Base-by-base conservation (phyloP, 2,113 vertebrate species). In the Donacobius atricapilla region DNA sequence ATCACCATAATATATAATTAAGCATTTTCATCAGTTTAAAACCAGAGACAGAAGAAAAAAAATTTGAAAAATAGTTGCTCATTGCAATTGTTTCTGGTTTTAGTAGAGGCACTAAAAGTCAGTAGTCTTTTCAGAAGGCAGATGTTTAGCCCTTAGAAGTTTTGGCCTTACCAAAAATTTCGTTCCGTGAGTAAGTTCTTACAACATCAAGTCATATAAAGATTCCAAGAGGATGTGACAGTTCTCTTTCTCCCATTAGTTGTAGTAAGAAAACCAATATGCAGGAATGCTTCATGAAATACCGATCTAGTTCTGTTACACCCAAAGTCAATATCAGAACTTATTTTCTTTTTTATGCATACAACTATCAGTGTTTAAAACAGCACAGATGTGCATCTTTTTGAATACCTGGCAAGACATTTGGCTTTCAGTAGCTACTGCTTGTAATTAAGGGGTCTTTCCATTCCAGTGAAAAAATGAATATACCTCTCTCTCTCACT, bases 261-360 rank as follows among this genome's bases (percentile, higher is more conserved):
- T 40, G 13, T 6, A 27, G 12, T 58, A 60, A 64, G 21, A 64
- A 79, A 83, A 80, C 23, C 11, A 65, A 24, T 30, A 60, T 35
- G 11, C 27, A 68, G 47, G 16, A 86, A 35, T 11, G 30, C 3
- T 21, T 75, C 23, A 37, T 54, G 20, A 64, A 80, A 72, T 64
- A 37, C 14, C 0, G 0, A 11, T 60, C 35, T 64, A 33, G 11
- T 64, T 76, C 63, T 50, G 5, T 56, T 71, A 10, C 8, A 76
- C 12, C 2, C 30, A 42, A 91, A 80, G 28, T 58, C 37, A 84
- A 3, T 51, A 60, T 33, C 11, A 61, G 33, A 69, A 54, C 3
- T 68, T 22, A 24, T 2, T 73, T 93, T 66, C 19, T 51, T 79
- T 86, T 53, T 33, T 50, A 30, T 40, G 58, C 9, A 39, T 21